Evolutionary conservation across 2,113 vertebrate genomes (phyloP).

Genomic region (Hystrix brachyura): DNA sequence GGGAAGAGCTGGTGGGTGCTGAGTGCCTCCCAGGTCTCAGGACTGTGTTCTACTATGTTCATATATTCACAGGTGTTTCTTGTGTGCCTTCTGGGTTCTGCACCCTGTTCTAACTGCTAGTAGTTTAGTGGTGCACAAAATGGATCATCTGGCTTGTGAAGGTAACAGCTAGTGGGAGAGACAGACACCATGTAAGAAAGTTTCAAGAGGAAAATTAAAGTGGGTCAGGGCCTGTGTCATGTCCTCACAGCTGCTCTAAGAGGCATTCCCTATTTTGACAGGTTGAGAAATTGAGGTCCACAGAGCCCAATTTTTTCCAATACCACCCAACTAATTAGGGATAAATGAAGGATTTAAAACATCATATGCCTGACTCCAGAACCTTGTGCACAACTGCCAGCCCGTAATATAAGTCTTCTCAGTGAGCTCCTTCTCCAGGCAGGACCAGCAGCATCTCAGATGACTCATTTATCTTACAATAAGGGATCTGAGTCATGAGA

Average conservation of each 20-base stretch:
- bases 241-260: background rate
- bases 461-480: background rate
- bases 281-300: slow-evolving; percentile 37
- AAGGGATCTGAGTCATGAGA: background rate
- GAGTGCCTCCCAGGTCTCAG: fast-evolving
- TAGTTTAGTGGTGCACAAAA: background rate
- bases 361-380: background rate
- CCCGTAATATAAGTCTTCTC: background rate
- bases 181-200: background rate
- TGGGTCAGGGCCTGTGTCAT: no score
- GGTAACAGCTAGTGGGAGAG: background rate
- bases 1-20: background rate
- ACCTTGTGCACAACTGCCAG: background rate
- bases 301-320: background rate
- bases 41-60: background rate
- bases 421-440: no score
- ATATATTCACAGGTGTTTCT: background rate
- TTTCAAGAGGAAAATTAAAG: slow-evolving; percentile 10
- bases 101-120: background rate
- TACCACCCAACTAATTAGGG: slow-evolving; percentile 41
- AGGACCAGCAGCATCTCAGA: background rate
- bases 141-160: background rate
- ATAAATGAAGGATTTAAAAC: slow-evolving; percentile 22
- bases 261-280: background rate
- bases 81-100: background rate